These are phyloP conservation scores for Malurus elegans DNA, from an alignment of 2,113 vertebrate species.

Conservation along the genomic window DNA sequence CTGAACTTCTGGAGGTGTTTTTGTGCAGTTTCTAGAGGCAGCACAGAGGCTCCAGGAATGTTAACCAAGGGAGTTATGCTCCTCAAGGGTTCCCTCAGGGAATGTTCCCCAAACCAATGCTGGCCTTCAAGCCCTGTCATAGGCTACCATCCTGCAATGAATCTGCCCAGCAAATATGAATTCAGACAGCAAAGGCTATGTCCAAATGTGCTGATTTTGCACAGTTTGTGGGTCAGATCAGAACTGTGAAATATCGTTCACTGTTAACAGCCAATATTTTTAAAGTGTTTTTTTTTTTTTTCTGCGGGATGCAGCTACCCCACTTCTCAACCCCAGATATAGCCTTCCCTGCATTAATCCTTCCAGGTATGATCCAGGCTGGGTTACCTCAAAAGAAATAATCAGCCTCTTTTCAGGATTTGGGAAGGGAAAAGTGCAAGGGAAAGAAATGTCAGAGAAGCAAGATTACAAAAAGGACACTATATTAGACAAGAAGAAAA, in stretches of 20 bases:
- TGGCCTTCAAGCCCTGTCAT: background rate
- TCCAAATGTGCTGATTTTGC: background rate
- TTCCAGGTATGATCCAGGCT: background rate
- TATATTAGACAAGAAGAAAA: background rate
- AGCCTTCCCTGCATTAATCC: background rate
- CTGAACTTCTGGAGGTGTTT: background rate
- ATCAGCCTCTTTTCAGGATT: background rate
- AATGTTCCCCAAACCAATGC: background rate
- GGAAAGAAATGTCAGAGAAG: background rate
- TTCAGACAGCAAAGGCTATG: background rate
- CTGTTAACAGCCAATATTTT: background rate
- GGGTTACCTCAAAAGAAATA: background rate
- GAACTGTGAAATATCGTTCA: background rate
- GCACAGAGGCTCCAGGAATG: background rate
- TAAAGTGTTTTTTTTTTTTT: background rate
- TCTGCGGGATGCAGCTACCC: background rate
- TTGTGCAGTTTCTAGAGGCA: background rate
- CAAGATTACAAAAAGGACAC: background rate
- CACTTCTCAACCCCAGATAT: rapidly evolving
- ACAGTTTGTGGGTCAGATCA: background rate
- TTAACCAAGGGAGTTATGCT: background rate
- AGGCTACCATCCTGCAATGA: background rate
- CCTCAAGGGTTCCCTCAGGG: background rate
- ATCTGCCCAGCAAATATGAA: background rate
- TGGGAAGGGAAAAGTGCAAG: background rate